Evolutionary conservation across 2,888 invertebrate genomes (phyloP).

Genomic region (Amblyteles armatorius): DNA sequence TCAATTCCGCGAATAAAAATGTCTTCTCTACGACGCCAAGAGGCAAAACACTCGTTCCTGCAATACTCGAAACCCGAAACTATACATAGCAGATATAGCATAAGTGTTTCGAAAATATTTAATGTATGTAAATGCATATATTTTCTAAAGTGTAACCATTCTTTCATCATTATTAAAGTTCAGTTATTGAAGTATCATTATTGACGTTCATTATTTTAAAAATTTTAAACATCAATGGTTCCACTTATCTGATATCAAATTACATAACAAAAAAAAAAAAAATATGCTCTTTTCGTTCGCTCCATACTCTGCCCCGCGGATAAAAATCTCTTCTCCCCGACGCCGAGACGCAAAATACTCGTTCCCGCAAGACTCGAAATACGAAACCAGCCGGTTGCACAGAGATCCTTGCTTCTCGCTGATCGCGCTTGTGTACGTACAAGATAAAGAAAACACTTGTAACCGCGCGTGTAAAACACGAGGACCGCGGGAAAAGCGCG

Average conservation of each 20-base stretch:
- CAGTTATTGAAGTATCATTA: too few species aligned
- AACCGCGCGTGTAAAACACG: constrained; percentile 68
- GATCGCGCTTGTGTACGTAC: constrained; percentile 50
- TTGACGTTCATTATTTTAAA: not conserved
- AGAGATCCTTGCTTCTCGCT: constrained; percentile 24
- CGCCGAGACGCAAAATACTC: constrained; percentile 10
- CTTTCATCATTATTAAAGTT: too few species aligned
- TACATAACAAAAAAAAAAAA: not conserved
- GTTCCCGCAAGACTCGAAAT: constrained; percentile 34
- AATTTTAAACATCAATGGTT: not conserved
- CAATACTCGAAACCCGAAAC: constrained; percentile 40
- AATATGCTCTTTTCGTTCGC: not conserved
- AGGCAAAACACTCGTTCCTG: constrained; percentile 9
- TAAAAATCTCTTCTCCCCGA: constrained; percentile 20
- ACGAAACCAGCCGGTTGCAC: constrained; percentile 32
- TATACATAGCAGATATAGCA: too few species aligned
- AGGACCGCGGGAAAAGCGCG: constrained; percentile 61
- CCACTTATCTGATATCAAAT: not conserved
- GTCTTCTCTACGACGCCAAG: constrained; percentile 18
- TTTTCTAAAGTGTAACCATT: too few species aligned
- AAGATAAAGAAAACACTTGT: constrained; percentile 77
- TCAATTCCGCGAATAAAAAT: not conserved
- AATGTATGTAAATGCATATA: too few species aligned
- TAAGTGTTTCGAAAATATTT: too few species aligned
- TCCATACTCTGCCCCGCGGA: not conserved